Evolutionary conservation across 1,140 invertebrate genomes (phyloP), one percentile per base, ranked within the genome.

Genomic region (Drosophila nasuta): DNA sequence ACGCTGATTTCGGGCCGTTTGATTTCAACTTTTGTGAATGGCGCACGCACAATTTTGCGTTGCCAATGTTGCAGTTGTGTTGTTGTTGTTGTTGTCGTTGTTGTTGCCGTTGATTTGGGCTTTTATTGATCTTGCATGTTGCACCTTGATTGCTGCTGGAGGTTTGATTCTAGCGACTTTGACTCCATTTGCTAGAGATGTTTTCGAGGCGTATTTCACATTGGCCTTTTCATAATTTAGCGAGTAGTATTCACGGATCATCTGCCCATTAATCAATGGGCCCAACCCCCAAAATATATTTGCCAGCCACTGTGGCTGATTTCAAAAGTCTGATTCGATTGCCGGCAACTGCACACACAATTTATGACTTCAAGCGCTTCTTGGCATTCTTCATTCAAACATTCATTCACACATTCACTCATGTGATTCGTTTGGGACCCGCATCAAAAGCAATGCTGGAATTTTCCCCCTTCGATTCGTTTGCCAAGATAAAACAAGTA

Each of bases 121-220:
- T 41, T 70, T 72, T 75, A 67, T 79, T 79, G 77, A 79, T 79
- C 77, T 76, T 79, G 77, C 68, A 45, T 67, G 77, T 79, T 79
- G 77, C 77, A 79, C 68, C 67, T 79, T 75, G 77, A 71, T 79
- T 67, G 60, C 60, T 17, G 38, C 54, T 69, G 58, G 71, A 75
- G 75, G 71, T 62, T 71, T 63, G 20, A n/a, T 35, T 48, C 30
- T 35, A 17, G n/a, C 25, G 57, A 49, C 67, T 65, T 64, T 65
- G 67, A 75, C 57, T 70, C 49, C 33, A 43, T 20, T 20, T 15
- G 7, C 11, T 0, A 11, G 41, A 11, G 41, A n/a, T 10, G 35
- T 38, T 38, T 25, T 38, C 8, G 41, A 13, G 41, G n/a, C 41
- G 41, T 43, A 43, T 43, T 13, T 48, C 59, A 41, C 68, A 67